Percentiles rank a stretch among this genome's conserved stretches.
Evolutionary conservation across 2,797 vertebrate species (phyloP).

Genomic region (Aphelocoma californica): DNA sequence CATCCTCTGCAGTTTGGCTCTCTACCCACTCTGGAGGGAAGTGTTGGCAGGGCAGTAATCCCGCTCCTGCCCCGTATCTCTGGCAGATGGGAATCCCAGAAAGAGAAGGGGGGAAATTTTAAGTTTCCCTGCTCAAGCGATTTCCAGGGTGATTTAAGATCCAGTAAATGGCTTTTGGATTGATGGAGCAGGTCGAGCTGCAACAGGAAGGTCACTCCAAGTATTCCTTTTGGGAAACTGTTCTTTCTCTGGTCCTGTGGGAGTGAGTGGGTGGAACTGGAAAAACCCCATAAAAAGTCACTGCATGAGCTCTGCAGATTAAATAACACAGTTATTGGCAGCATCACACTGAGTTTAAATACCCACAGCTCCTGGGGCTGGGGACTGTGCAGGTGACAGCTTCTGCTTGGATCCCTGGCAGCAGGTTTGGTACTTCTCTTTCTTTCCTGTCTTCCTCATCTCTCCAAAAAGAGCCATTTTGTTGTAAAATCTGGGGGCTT

Average conservation of each 20-base stretch:
- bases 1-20: conserved; percentile 45
- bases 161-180: not conserved
- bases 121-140: not conserved
- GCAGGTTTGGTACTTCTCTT: not conserved
- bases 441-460: not conserved
- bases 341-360: not conserved
- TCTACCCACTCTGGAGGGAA: conserved; percentile 5
- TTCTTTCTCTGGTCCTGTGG: not conserved
- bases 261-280: conserved; percentile 26
- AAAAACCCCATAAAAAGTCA: conserved; percentile 19
- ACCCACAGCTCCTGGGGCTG: not conserved
- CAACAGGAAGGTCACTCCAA: not conserved
- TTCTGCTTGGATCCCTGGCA: not conserved
- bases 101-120: not conserved
- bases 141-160: not conserved
- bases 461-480: not conserved
- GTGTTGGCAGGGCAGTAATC: conserved; percentile 43
- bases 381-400: not conserved
- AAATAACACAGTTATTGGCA: not conserved
- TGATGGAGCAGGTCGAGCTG: not conserved
- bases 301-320: not conserved
- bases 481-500: not conserved
- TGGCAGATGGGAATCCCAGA: conserved; percentile 33
- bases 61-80: not conserved
- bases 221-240: not conserved